phyloP scores from a whole-genome alignment of 2,113 vertebrate genomes.

The Muntiacus reevesi region DNA sequence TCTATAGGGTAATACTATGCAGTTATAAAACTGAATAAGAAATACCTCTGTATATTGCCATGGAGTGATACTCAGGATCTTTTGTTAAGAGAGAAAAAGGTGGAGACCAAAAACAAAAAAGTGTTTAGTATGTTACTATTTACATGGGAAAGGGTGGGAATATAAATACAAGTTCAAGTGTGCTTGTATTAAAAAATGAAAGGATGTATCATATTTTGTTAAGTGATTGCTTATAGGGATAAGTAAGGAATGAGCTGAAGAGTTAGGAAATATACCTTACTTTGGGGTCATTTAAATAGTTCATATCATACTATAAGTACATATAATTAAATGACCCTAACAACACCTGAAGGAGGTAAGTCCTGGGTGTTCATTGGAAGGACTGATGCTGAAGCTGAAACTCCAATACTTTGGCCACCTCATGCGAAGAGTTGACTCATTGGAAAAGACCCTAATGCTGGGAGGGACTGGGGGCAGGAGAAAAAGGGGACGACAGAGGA shows the following conservation, averaged over 20 bases:
- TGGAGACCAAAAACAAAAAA: neutral
- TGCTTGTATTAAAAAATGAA: neutral
- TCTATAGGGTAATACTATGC: neutral
- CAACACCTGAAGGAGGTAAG: neutral
- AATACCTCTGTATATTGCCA: neutral
- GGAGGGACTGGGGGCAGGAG: too few relatives aligned
- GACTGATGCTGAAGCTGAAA: too few relatives aligned
- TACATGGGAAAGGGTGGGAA: neutral
- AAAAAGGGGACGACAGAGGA: too few relatives aligned
- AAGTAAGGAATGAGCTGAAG: neutral
- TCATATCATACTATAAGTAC: neutral
- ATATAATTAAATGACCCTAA: neutral
- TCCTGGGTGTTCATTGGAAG: too few relatives aligned
- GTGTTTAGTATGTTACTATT: neutral
- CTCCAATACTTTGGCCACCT: too few relatives aligned
- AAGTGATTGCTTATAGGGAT: neutral
- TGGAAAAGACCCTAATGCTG: too few relatives aligned
- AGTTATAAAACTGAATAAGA: neutral
- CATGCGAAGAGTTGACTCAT: too few relatives aligned
- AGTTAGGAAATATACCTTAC: neutral
- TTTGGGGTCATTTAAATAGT: neutral
- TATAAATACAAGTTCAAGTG: neutral
- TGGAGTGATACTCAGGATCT: neutral
- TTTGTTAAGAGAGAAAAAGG: neutral
- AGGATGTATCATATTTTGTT: neutral